Evolutionary conservation across 2,888 invertebrate genomes (phyloP).

Genomic region (Scaptomyza flava): DNA sequence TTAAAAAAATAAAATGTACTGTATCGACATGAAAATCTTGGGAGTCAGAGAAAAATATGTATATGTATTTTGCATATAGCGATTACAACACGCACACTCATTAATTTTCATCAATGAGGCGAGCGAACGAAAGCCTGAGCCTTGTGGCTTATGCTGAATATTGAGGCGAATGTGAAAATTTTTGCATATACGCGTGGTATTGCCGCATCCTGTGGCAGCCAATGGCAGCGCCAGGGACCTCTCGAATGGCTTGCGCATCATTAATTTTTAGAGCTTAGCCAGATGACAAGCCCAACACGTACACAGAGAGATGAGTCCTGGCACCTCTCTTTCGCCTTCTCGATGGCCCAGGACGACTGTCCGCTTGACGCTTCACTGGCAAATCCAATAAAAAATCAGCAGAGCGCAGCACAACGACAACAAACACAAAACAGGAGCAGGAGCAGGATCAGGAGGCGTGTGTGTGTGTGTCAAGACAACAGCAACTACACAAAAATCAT

Average conservation of each 20-base stretch:
- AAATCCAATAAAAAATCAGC: slow-evolving; percentile 65
- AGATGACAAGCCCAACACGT: slow-evolving; percentile 82
- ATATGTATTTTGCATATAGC: slow-evolving; percentile 58
- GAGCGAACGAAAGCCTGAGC: slow-evolving; percentile 64
- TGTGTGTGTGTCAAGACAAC: slow-evolving; percentile 44
- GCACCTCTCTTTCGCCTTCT: slow-evolving; percentile 36
- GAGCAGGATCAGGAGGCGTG: slow-evolving; percentile 22
- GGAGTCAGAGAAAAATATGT: slow-evolving; percentile 42
- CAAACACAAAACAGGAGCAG: slow-evolving; percentile 32
- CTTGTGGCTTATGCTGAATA: slow-evolving; percentile 58
- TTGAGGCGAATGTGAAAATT: slow-evolving; percentile 64
- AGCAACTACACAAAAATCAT: slow-evolving; percentile 62
- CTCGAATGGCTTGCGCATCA: slow-evolving; percentile 81
- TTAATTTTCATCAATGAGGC: slow-evolving; percentile 75
- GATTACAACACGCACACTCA: slow-evolving; percentile 72
- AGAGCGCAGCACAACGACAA: slow-evolving; percentile 47
- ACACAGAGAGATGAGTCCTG: slow-evolving; percentile 39
- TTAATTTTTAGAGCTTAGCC: slow-evolving; percentile 85
- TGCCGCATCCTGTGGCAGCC: slow-evolving; percentile 50
- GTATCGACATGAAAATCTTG: slow-evolving; percentile 57
- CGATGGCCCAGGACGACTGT: slow-evolving; percentile 25
- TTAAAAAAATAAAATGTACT: slow-evolving; percentile 31
- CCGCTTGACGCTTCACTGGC: slow-evolving; percentile 68
- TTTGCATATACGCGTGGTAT: slow-evolving; percentile 61
- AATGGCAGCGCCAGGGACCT: slow-evolving; percentile 69